Evolutionary conservation across 2,113 vertebrate genomes (phyloP).

Genomic region (Lamprotornis superbus): DNA sequence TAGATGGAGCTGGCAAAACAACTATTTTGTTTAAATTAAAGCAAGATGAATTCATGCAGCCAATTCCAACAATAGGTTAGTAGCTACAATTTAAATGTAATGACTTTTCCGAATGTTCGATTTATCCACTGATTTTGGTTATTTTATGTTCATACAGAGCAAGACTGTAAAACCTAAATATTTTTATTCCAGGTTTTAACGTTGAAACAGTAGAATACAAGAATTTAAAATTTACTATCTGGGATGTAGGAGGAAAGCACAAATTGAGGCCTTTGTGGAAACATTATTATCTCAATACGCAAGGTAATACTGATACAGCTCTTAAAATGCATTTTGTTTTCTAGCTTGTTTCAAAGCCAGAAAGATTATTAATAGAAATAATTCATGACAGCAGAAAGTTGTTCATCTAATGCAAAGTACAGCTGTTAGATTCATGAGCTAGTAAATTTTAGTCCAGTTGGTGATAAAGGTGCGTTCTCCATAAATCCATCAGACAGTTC

Average conservation of each 20-base stretch:
- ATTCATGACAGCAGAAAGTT: not conserved
- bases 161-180: not conserved
- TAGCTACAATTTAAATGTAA: not conserved
- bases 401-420: not conserved
- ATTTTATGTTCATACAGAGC: not conserved
- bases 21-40: constrained; percentile 98
- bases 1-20: constrained; percentile 96
- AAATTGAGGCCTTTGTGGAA: constrained; percentile 97
- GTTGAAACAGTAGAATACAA: constrained; percentile 99
- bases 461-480: not conserved
- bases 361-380: not conserved
- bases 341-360: not conserved
- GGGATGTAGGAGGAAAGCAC: constrained; percentile 98
- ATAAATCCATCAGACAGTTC: constrained; percentile 10
- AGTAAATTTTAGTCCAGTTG: not conserved
- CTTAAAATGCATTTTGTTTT: not conserved
- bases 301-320: constrained; percentile 78
- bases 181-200: constrained; percentile 85
- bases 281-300: constrained; percentile 98
- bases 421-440: not conserved
- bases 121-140: not conserved
- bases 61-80: constrained; percentile 96
- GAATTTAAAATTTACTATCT: constrained; percentile 98
- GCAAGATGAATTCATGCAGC: constrained; percentile 99
- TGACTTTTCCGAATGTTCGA: not conserved